Conservation (phyloP, 2,888 invertebrate species). For the Netelia virgata region DNA sequence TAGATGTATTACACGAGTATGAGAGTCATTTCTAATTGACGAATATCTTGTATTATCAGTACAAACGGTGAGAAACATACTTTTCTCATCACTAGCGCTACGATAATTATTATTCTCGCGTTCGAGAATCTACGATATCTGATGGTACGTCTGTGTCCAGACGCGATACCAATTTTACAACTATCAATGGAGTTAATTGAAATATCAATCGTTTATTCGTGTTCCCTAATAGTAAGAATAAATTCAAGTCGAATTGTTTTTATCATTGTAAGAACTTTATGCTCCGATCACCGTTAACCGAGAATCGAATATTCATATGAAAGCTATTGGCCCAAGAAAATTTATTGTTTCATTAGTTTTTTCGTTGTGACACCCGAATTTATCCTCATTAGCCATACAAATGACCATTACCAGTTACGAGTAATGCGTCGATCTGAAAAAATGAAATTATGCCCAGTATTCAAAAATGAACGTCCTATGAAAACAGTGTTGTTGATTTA, state of each 20-base stretch:
- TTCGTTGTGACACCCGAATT: slow-evolving; percentile 3
- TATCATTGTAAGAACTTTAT: not conserved
- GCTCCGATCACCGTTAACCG: slow-evolving; percentile 3
- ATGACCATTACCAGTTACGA: slow-evolving; percentile 7
- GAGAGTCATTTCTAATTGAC: slow-evolving; percentile 15
- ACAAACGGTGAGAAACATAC: slow-evolving; percentile 56
- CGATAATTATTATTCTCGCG: slow-evolving; percentile 4
- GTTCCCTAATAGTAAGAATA: not conserved
- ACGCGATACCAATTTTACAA: not conserved
- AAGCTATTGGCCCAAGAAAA: not conserved
- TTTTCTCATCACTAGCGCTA: slow-evolving; percentile 43
- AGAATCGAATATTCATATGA: slow-evolving; percentile 16
- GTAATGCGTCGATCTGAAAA: not conserved
- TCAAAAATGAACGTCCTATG: not conserved
- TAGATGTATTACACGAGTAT: slow-evolving; percentile 47
- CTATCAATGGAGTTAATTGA: not conserved
- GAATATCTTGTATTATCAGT: slow-evolving; percentile 47
- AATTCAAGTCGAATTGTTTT: slow-evolving; percentile 18
- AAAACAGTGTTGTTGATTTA: not conserved
- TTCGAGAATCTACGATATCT: slow-evolving; percentile 14
- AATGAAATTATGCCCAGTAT: not conserved
- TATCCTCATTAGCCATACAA: slow-evolving; percentile 20
- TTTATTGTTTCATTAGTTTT: slow-evolving; percentile 16
- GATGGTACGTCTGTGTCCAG: not conserved
- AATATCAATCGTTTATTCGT: slow-evolving; percentile 17